Percentiles rank a stretch among this genome's conserved stretches.
Evolutionary conservation across 53 echinoderm and acorn worm species (phyloP).

Genomic region (Glandiceps talaboti): DNA sequence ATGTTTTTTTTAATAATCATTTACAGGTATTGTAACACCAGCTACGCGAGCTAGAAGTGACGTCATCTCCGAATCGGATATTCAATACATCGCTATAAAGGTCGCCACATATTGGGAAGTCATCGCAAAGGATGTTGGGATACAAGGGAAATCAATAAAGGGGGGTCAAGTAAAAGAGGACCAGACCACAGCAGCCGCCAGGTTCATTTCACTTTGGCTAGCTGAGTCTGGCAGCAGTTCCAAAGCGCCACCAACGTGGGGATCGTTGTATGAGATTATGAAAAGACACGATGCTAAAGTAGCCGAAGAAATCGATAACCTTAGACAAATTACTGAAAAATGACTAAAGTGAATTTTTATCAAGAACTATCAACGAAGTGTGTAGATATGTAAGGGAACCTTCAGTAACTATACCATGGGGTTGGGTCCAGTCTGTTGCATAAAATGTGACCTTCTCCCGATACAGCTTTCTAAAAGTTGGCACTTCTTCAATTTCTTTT

Average conservation of each 20-base stretch:
- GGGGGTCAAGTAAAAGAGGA: not conserved
- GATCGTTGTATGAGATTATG: not conserved
- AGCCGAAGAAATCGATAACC: not conserved
- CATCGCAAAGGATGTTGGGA: not conserved
- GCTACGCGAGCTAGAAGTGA: not conserved
- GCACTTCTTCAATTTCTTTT: too few relatives aligned
- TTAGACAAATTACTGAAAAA: not conserved
- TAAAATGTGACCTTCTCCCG: too few relatives aligned
- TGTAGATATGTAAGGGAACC: too few relatives aligned
- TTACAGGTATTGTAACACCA: too few relatives aligned
- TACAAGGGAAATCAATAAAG: not conserved
- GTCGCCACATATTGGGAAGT: not conserved
- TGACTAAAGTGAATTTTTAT: too few relatives aligned
- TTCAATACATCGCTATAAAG: not conserved
- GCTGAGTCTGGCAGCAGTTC: not conserved
- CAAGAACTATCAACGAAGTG: too few relatives aligned
- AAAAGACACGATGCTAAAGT: not conserved
- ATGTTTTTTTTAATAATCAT: too few relatives aligned
- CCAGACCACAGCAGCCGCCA: not conserved
- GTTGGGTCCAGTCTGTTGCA: too few relatives aligned
- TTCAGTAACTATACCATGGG: too few relatives aligned
- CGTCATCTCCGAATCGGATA: not conserved
- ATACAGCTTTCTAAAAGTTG: too few relatives aligned
- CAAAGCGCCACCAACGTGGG: not conserved
- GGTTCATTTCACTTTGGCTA: not conserved